Evolutionary conservation across 1,140 invertebrate genomes (phyloP), one percentile per base, ranked within the genome.

Genomic region (Diuraphis noxia): DNA sequence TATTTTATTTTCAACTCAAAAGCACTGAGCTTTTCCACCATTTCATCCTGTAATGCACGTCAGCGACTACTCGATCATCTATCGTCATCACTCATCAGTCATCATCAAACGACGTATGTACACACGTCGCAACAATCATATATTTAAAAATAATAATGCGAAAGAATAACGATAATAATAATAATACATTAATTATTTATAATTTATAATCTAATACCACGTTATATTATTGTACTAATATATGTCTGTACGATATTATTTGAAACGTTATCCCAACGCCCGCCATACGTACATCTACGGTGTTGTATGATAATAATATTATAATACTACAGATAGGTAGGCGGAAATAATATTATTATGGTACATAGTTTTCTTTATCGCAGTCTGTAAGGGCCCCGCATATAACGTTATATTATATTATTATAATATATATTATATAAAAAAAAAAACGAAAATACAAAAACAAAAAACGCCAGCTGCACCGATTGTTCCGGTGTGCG

Each of bases 401-500:
- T 91, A 40, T 30, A 41, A 52, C 56, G 34, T 72, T n/a, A 72
- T 72, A 63, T 63, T 7, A 17, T 52, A 52, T 52, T 52, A 52
- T 52, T 72, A 72, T 72, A 10, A 25, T 72, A 72, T 72, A 63
- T n/a, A 63, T 63, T n/a, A 63, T 63, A 40, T 34, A 72, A 9
- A 79, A 77, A 13, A 38, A 77, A 46, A 79, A 36, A 40, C 21
- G 40, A 77, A 30, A 38, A 63, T 63, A 63, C 13, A 40, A 40
- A 41, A 72, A 72, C 40, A 90, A 79, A 90, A 90, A 36, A n/a
- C 56, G 46, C 56, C 89, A 91, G 89, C 89, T 91, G 89, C 77
- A 81, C 34, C 89, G 89, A 91, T 91, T 91, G 89, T 91, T 82
- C 89, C 89, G 77, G 89, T 91, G 89, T 91, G 72, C 77, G 43